phyloP scores from a whole-genome alignment of 1,140 invertebrate species.

The Zaprionus camerounensis region DNA sequence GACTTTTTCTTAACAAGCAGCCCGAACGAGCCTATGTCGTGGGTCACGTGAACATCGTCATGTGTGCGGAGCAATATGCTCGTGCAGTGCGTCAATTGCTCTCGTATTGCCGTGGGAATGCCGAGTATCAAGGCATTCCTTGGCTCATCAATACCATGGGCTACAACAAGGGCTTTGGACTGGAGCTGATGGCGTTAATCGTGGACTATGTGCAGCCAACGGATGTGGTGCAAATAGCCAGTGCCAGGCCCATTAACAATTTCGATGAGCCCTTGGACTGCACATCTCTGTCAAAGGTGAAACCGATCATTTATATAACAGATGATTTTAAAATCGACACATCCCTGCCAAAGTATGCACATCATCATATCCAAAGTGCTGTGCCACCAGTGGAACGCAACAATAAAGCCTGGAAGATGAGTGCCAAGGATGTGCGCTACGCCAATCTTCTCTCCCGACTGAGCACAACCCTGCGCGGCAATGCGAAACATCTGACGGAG shows the following conservation, averaged over 20 bases:
- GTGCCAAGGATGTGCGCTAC: constrained; percentile 72
- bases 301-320: constrained; percentile 53
- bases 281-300: constrained; percentile 66
- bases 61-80: constrained; percentile 85
- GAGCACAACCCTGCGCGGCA: constrained; percentile 53
- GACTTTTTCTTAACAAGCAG: constrained; percentile 85
- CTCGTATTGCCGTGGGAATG: constrained; percentile 61
- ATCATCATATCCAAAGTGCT: constrained; percentile 52
- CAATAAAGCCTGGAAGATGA: constrained; percentile 58
- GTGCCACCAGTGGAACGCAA: constrained; percentile 38
- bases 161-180: constrained; percentile 86
- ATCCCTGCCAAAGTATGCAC: constrained; percentile 27
- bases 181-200: constrained; percentile 85
- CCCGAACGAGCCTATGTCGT: constrained; percentile 84
- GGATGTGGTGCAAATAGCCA: constrained; percentile 86
- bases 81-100: constrained; percentile 84
- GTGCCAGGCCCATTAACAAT: constrained; percentile 84
- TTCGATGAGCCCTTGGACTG: constrained; percentile 83
- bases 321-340: constrained; percentile 37
- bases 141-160: constrained; percentile 89
- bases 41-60: constrained; percentile 85
- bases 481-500: constrained; percentile 59
- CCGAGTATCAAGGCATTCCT: constrained; percentile 82
- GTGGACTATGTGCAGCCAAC: constrained; percentile 85
- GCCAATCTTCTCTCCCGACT: constrained; percentile 66